Evolutionary conservation across 2,888 invertebrate species (phyloP).

Genomic region (Notocelia uddmanniana): DNA sequence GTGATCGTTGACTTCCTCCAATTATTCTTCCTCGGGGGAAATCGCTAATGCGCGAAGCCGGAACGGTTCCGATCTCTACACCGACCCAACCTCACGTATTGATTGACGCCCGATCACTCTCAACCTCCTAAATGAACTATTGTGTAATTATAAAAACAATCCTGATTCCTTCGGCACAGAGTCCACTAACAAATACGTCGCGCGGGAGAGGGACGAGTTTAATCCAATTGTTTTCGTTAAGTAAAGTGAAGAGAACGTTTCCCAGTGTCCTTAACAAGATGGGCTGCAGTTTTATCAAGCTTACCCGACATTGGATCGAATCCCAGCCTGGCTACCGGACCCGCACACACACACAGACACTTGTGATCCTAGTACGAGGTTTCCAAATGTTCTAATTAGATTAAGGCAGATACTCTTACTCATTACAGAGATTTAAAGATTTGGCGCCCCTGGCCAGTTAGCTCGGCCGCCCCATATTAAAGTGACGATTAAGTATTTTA

Average conservation of each 20-base stretch:
- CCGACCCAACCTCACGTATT: slow-evolving; percentile 51
- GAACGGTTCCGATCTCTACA: slow-evolving; percentile 67
- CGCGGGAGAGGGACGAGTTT: neutral
- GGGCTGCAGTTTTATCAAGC: neutral
- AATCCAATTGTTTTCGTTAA: neutral
- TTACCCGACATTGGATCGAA: neutral
- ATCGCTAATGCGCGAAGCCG: slow-evolving; percentile 56
- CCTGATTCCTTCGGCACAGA: neutral
- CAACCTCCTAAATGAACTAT: neutral
- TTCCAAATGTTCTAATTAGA: no score
- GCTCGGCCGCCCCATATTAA: no score
- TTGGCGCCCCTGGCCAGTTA: no score
- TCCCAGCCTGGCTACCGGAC: neutral
- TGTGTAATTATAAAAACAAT: neutral
- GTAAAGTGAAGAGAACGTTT: neutral
- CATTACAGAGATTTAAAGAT: no score
- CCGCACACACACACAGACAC: no score
- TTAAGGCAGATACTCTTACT: no score
- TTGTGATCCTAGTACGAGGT: no score
- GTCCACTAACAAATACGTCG: neutral
- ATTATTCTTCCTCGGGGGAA: slow-evolving; percentile 54
- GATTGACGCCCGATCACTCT: slow-evolving; percentile 7
- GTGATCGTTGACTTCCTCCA: slow-evolving; percentile 35
- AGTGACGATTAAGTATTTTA: no score
- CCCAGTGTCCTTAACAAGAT: neutral